Base-by-base conservation (phyloP, 2,113 vertebrate genomes). In the Anoplopoma fimbria region DNA sequence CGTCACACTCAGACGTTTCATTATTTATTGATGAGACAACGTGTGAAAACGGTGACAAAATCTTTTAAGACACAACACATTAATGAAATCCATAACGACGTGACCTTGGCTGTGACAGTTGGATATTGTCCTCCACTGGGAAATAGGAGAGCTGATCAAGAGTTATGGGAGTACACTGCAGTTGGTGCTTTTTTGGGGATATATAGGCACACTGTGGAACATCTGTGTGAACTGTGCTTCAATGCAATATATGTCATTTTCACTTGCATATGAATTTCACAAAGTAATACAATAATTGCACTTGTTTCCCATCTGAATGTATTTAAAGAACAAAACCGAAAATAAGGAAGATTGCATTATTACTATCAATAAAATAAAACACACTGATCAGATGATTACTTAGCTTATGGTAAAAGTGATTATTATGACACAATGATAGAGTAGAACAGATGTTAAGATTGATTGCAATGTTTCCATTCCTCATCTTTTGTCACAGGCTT, bases 21-120 rank as follows among this genome's bases (percentile, higher is more conserved):
- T 70, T 34, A 73, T 88, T 87, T 87, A 92, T 87, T 88, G 82
- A 89, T 53, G 36, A 75, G 70, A n/a, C n/a, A n/a, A n/a, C n/a
- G n/a, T n/a, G n/a, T 33, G 27, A 63, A 85, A 83, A 77, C 1
- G 2, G 60, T 34, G 38, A 71, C 51, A 68, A 58, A 71, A 73
- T 27, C 15, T 65, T 53, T 83, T 74, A 2, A 57, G 58, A 81
- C 15, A 40, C 13, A 53, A 72, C 34, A 14, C 9, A 29, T 81
- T 85, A 53, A 27, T 61, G 31, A 1, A 75, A 77, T 13, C 68
- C n/a, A 58, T 7, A 68, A 65, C 19, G 19, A 58, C 8, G 9
- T 34, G 34, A 69, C 25, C 83, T 87, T 84, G 65, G 62, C 47
- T 70, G 51, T 17, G 8, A 63, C 45, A 36, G 40, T 51, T 40